Evolutionary conservation across 1,140 invertebrate species (phyloP).

Genomic region (Euwallacea similis): DNA sequence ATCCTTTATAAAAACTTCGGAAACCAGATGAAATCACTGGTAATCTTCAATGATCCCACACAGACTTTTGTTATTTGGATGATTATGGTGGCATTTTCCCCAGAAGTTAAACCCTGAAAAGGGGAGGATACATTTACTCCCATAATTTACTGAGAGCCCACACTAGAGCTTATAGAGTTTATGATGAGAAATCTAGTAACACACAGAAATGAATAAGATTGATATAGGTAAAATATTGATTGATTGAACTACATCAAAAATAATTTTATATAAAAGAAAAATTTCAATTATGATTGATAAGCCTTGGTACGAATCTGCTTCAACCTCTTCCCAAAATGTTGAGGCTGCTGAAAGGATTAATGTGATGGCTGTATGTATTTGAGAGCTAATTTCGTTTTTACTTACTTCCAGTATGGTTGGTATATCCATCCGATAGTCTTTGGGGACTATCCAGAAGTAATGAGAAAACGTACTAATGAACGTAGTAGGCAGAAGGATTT

Average conservation of each 20-base stretch:
- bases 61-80: slow-evolving; percentile 57
- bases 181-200: slow-evolving; percentile 41
- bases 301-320: slow-evolving; percentile 28
- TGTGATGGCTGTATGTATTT: slow-evolving; percentile 25
- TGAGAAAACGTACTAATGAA: slow-evolving; percentile 59
- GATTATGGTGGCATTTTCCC: slow-evolving; percentile 41
- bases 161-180: slow-evolving; percentile 44
- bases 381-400: not conserved
- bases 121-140: slow-evolving; percentile 45
- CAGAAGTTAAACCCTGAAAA: slow-evolving; percentile 42
- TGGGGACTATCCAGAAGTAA: slow-evolving; percentile 62
- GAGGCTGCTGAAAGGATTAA: slow-evolving; percentile 29
- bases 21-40: slow-evolving; percentile 65
- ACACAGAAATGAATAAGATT: slow-evolving; percentile 41
- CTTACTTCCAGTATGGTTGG: slow-evolving; percentile 60
- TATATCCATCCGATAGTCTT: slow-evolving; percentile 52
- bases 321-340: slow-evolving; percentile 21
- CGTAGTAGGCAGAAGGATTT: slow-evolving; percentile 63
- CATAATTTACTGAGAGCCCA: slow-evolving; percentile 46
- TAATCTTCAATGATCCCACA: slow-evolving; percentile 74
- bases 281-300: slow-evolving; percentile 29
- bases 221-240: too few species aligned
- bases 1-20: slow-evolving; percentile 63
- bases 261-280: too few species aligned
- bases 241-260: too few species aligned